These are phyloP conservation scores for Chrysocyon brachyurus DNA, from an alignment of 2,797 vertebrate species.

Conservation along the genomic window DNA sequence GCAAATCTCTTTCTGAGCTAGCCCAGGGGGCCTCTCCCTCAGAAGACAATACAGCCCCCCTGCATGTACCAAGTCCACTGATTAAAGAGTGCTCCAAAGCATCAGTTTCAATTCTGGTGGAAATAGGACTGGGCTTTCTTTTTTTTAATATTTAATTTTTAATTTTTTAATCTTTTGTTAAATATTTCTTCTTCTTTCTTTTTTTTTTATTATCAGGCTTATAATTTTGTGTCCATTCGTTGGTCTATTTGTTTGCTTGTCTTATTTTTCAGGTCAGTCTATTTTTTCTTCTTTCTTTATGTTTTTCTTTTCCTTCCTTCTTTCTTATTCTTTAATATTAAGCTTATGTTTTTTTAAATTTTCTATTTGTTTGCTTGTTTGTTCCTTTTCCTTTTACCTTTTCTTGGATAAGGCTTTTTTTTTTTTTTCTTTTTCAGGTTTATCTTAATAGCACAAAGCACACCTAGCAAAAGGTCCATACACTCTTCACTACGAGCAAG, in stretches of 20 bases:
- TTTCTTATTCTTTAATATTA: neutral
- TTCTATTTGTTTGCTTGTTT: too few species aligned
- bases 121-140: neutral
- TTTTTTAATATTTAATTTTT: neutral
- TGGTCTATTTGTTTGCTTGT: neutral
- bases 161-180: neutral
- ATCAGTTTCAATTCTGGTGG: neutral
- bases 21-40: neutral
- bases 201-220: neutral
- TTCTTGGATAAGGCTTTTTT: neutral
- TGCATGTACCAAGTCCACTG: neutral
- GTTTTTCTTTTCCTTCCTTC: neutral
- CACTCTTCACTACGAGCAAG: neutral
- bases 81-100: neutral
- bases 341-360: neutral
- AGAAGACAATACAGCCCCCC: neutral
- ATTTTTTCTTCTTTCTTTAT: neutral
- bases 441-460: neutral
- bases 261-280: neutral
- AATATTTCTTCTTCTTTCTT: neutral
- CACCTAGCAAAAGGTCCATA: neutral
- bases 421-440: neutral
- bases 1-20: neutral
- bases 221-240: neutral
- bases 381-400: neutral